Evolutionary conservation across 2,797 vertebrate genomes (phyloP), one percentile per base, ranked within the genome.

Genomic region (Mycteria americana): DNA sequence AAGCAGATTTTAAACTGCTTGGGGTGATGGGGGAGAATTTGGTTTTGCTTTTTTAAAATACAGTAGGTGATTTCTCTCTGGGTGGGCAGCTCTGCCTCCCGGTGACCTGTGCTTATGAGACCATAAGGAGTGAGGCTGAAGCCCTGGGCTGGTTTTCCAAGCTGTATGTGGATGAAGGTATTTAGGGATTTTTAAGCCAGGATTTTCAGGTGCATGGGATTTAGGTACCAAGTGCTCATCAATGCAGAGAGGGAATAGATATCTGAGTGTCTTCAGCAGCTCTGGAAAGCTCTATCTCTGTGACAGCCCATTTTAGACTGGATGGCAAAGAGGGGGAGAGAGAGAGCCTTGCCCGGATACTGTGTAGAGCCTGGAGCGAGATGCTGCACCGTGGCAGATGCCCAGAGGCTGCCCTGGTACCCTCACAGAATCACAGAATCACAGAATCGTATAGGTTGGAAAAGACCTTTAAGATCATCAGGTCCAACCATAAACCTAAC

Each of bases 101-200:
- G 0, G 63, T 95, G 82, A 85, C 76, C n/a, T 75, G 65, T 89
- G 57, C 70, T 87, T 87, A 84, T 11, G 21, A 83, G 76, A 85
- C 78, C 51, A 48, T 67, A 80, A 83, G 83, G 73, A 15, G 1
- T 88, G 77, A 86, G 33, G 48, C 77, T 94, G 76, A 88, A 93
- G 63, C 62, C 39, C 57, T 51, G 19, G 23, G 76, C 56, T 74
- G 30, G 4, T 92, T 92, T 97, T 92, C 73, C 88, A 90, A 83
- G 79, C 85, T 64, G 56, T 70, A 51, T 7, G 6, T 81, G 72
- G 62, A 48, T 90, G 56, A 86, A 80, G 73, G 73, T 70, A 88
- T 59, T 94, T 93, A 92, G 56, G 69, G 88, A 75, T 86, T 86
- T 94, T 95, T 72, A 90, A 93, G 43, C 35, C 7, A 45, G 60